Base-by-base conservation (phyloP, 2,797 vertebrate species). In the Thalassophryne amazonica region DNA sequence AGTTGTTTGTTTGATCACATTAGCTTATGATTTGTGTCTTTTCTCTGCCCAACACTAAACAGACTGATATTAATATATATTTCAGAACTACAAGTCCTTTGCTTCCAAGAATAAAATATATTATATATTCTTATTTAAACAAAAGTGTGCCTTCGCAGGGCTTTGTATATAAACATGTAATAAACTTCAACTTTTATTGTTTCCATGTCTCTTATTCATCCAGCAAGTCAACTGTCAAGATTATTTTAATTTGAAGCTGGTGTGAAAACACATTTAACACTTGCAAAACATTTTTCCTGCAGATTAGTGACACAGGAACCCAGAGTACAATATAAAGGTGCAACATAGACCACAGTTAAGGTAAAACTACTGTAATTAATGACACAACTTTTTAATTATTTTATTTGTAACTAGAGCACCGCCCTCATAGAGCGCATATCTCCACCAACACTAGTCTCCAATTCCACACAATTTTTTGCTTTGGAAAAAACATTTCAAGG, bases 91-190 rank as follows among this genome's bases (percentile, higher is more conserved):
- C 83, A 84, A 76, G 29, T 21, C 69, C 53, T 85, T 86, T 85
- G 77, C 69, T 86, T 79, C 83, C 63, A 71, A 78, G 60, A 72
- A 75, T 66, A 74, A 83, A 63, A 83, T 71, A 65, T 80, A 76
- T 85, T 89, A 81, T 90, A 87, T 89, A 90, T 91, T 89, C 83
- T 86, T 91, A 91, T 91, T 91, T 91, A 91, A 91, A 89, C 84
- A 82, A 87, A 86, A 73, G 89, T 88, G 90, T 92, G 91, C 90
- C 90, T 92, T 92, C n/a, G 76, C 83, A 87, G 85, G 80, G 76
- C 91, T 88, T 90, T 92, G 89, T 92, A 92, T 78, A 92, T 91
- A 92, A 86, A 89, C 77, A 76, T 85, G 84, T 88, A 92, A 91
- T 92, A 92, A 92, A 91, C 83, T 84, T 91, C 89, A 89, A 89